Evolutionary conservation across 2,113 vertebrate genomes (phyloP).

Genomic region (Leucopsar rothschildi): DNA sequence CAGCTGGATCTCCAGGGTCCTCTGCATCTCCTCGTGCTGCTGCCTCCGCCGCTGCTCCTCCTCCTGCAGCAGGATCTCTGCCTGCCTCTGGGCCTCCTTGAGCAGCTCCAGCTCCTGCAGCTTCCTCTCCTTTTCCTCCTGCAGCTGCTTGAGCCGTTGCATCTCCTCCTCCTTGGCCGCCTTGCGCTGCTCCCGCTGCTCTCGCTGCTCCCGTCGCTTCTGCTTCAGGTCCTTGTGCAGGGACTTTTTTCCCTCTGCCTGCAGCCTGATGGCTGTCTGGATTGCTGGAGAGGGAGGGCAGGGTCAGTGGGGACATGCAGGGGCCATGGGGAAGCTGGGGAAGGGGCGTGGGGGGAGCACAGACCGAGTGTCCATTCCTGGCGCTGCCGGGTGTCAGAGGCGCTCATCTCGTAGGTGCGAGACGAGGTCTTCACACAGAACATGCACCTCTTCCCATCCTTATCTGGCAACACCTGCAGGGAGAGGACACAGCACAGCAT

Average conservation of each 20-base stretch:
- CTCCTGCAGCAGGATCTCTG: constrained; percentile 83
- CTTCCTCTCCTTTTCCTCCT: constrained; percentile 91
- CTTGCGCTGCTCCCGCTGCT: constrained; percentile 83
- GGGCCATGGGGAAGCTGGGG: not conserved
- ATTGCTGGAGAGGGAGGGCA: constrained; percentile 75
- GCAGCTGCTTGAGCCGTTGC: constrained; percentile 84
- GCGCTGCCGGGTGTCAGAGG: constrained; percentile 92
- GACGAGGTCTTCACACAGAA: constrained; percentile 91
- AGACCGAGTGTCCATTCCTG: constrained; percentile 93
- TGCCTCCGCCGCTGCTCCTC: constrained; percentile 85
- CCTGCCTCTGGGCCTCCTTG: constrained; percentile 89
- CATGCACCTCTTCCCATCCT: constrained; percentile 94
- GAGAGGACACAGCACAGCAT: not conserved
- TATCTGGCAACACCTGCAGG: constrained; percentile 85
- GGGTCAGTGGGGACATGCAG: not conserved
- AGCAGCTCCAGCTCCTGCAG: constrained; percentile 89
- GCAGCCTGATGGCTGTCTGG: constrained; percentile 88
- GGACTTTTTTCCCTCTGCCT: constrained; percentile 86
- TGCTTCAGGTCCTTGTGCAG: constrained; percentile 92
- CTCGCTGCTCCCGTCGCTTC: constrained; percentile 87
- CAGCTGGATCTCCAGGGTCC: constrained; percentile 84
- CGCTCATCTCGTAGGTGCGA: constrained; percentile 95
- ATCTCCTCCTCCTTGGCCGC: constrained; percentile 87
- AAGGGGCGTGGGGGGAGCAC: not conserved
- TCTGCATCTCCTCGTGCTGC: constrained; percentile 91